Base-by-base conservation (phyloP, 2,113 vertebrate species). In the Perccottus glenii region DNA sequence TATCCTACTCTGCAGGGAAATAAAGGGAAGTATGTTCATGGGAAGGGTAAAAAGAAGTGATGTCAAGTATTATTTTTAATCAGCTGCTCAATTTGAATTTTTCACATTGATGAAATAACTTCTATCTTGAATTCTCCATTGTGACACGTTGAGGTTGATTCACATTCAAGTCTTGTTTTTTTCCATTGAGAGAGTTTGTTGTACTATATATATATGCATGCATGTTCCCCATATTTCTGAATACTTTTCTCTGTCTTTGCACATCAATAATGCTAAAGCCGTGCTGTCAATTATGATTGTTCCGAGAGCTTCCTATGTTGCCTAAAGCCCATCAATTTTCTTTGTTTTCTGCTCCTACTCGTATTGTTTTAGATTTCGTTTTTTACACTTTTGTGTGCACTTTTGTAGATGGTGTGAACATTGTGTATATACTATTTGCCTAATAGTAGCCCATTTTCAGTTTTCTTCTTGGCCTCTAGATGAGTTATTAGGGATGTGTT, bases 271-370 rank as follows among this genome's bases (percentile, higher is more conserved):
- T 79, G 72, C 73, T 8, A 35, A 53, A 61, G 62, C 76, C 63
- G 72, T 72, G 55, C 82, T 85, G 75, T 89, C 86, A 78, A 69
- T 61, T 90, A 75, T 48, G 73, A 89, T 91, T 73, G 75, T n/a
- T 19, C 36, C 51, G 67, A 70, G 71, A 51, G 62, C 57, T 62
- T 45, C 62, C 67, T 56, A 69, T 40, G 5, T 70, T 49, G 81
- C 87, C 82, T 40, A 50, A 73, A 75, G 80, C 64, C 47, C 52
- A 40, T 32, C 73, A 60, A 64, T 81, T 77, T 85, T 80, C 70
- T 67, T 53, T 70, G 64, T 49, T 62, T 62, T 67, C 35, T 43
- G 43, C 62, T 55, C 59, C 70, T 38, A 33, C 60, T 73, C 58
- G 32, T 72, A 40, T 40, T 40, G 38, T 40, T 6, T 27, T 27